Conservation (phyloP, 2,888 invertebrate genomes). For the Apantesis nais region DNA sequence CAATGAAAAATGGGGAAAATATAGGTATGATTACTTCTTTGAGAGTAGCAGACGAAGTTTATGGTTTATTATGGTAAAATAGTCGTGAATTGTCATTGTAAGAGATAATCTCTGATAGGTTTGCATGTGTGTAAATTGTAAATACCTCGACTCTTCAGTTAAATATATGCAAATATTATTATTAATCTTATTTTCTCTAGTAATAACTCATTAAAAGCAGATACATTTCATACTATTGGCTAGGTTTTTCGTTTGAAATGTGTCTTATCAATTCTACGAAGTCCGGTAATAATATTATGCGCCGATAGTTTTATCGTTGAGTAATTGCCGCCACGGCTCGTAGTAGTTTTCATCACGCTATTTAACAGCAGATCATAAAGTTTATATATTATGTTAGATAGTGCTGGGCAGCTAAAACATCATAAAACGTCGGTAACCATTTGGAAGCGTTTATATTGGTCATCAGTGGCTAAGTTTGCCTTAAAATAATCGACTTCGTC, state of each 20-base stretch:
- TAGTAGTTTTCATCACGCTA: conserved; percentile 57
- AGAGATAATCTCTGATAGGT: background rate
- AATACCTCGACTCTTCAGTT: background rate
- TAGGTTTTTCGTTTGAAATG: background rate
- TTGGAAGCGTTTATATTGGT: conserved; percentile 46
- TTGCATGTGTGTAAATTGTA: background rate
- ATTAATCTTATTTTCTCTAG: background rate
- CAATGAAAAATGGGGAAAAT: too few species aligned
- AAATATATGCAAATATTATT: too few species aligned
- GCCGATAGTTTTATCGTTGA: conserved; percentile 47
- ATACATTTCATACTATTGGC: background rate
- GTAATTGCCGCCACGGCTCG: conserved; percentile 47
- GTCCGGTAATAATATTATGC: conserved; percentile 29
- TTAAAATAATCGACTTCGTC: background rate
- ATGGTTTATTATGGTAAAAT: background rate
- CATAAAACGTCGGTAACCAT: conserved; percentile 54
- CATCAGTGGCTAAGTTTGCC: conserved; percentile 36
- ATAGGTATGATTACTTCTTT: too few species aligned
- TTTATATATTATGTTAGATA: conserved; percentile 53
- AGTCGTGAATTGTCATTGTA: background rate
- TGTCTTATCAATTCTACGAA: background rate
- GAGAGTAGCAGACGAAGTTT: too few species aligned
- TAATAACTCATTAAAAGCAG: background rate
- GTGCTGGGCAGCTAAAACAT: conserved; percentile 27
- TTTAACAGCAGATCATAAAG: conserved; percentile 63